Percentiles rank a stretch among this genome's conserved stretches.
Evolutionary conservation across 2,797 vertebrate species (phyloP).

Genomic region (Chelon auratus): DNA sequence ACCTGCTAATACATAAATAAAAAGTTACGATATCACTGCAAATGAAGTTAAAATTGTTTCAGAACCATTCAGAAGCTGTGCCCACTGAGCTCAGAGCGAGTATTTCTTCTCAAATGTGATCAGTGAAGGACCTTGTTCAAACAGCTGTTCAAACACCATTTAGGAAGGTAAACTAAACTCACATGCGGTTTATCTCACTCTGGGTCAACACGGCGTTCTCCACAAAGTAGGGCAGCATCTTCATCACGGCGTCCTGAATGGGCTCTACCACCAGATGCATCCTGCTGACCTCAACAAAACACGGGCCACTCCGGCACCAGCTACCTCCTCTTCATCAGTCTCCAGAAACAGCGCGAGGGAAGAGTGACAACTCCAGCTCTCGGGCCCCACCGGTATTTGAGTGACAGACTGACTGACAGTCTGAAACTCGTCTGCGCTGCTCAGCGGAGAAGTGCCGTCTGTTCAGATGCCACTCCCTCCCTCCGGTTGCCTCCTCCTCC

Average conservation of each 20-base stretch:
- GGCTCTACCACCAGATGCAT: slow-evolving; percentile 84
- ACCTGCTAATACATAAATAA: background rate
- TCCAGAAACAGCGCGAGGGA: slow-evolving; percentile 26
- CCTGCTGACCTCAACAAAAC: slow-evolving; percentile 59
- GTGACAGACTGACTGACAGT: slow-evolving; percentile 67
- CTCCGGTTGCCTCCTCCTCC: slow-evolving; percentile 50
- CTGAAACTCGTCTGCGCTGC: slow-evolving; percentile 58
- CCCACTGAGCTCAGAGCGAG: background rate
- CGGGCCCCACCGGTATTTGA: slow-evolving; percentile 28
- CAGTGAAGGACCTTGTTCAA: background rate
- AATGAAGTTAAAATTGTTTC: background rate
- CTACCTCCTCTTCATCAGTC: slow-evolving; percentile 57
- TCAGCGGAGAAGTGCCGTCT: slow-evolving; percentile 54
- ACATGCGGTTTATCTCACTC: slow-evolving; percentile 86
- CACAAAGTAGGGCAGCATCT: slow-evolving; percentile 86
- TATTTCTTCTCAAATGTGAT: background rate
- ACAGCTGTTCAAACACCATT: background rate
- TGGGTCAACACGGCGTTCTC: slow-evolving; percentile 85
- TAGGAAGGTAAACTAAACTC: slow-evolving; percentile 65
- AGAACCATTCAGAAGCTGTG: slow-evolving; percentile 9
- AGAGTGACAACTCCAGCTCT: slow-evolving; percentile 14
- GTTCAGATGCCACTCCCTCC: slow-evolving; percentile 71
- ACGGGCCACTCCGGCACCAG: slow-evolving; percentile 21
- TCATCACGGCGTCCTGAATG: slow-evolving; percentile 79
- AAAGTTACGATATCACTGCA: background rate